Base-by-base conservation (phyloP, 2,113 vertebrate species). In the Cichladusa arquata region DNA sequence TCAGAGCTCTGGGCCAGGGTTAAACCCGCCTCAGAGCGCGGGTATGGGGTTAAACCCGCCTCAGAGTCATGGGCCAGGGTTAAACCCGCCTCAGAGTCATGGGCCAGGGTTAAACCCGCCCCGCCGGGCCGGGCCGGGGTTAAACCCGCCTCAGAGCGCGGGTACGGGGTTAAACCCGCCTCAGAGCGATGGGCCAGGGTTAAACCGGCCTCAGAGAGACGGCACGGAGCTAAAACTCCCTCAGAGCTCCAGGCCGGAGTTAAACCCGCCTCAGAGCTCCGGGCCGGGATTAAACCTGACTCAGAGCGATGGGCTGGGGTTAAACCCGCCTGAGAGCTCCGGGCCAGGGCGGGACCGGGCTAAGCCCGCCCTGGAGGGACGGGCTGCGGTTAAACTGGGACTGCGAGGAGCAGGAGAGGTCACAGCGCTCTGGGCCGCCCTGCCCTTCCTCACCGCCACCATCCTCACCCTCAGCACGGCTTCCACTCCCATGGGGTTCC, bases 1-100 rank as follows among this genome's bases (percentile, higher is more conserved):
- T 36, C 36, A 36, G 36, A 36, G 36, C 36, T 36, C 36, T 9
- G 36, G 7, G 15, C 24, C 2, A 48, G 47, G 65, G 29, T n/a
- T n/a, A 78, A 28, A n/a, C 48, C 54, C 47, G 42, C 62, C 54
- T 22, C 13, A 50, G 23, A 47, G 47, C 47, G 3, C 38, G 38
- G 38, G 38, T 38, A 38, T n/a, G 54, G 56, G 65, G 45, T 50
- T 26, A 78, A 28, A n/a, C 56, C 61, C 47, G 42, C 62, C 54
- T 18, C 17, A 2, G 1, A 42, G 31, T 2, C 23, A 29, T 14
- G 23, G 60, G 0, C 2, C 11, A 8, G 47, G 29, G 25, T 4
- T 19, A 31, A 20, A 38, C 62, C 51, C 51, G 26, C 51, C 78
- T 29, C 15, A 5, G 3, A 18, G 33, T 4, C 6, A 17, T 9